Conservation (phyloP, 2,797 vertebrate species). For the Eremophila alpestris region DNA sequence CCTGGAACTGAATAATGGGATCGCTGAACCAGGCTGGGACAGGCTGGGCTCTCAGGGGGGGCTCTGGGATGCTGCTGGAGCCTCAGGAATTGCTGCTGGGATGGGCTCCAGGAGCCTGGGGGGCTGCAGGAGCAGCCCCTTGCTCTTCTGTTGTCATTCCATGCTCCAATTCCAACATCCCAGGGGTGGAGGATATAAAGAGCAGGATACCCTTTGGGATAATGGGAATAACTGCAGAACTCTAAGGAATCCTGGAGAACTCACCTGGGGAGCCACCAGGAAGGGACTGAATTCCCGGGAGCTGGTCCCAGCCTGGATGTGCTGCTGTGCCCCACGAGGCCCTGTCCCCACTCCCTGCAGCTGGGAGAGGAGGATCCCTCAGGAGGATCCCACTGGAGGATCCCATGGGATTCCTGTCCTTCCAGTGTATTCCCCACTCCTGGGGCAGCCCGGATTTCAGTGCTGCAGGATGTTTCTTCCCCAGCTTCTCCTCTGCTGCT, state of each 20-base stretch:
- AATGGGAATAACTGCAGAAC: too few species aligned
- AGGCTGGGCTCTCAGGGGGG: not conserved
- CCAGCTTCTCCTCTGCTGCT: not conserved
- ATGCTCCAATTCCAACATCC: too few species aligned
- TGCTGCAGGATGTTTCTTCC: not conserved
- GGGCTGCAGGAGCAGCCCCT: too few species aligned
- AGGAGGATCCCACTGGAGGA: not conserved
- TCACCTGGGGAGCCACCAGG: too few species aligned
- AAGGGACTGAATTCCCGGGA: not conserved
- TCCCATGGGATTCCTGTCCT: not conserved
- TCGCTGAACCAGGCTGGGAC: not conserved
- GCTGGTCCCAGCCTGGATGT: not conserved
- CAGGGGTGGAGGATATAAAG: too few species aligned
- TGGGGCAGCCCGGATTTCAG: not conserved
- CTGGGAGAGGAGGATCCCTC: not conserved
- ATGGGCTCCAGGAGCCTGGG: not conserved
- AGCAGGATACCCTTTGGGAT: too few species aligned
- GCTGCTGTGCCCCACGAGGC: not conserved
- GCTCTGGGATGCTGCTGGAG: not conserved
- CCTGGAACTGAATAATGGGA: not conserved
- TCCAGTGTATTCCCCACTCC: not conserved
- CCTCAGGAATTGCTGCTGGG: not conserved
- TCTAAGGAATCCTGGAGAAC: too few species aligned
- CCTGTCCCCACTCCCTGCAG: not conserved
- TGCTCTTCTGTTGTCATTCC: too few species aligned